Percentiles rank a stretch among this genome's conserved stretches.
Evolutionary conservation across 2,113 vertebrate species (phyloP).

Genomic region (Lophotis ruficrista): DNA sequence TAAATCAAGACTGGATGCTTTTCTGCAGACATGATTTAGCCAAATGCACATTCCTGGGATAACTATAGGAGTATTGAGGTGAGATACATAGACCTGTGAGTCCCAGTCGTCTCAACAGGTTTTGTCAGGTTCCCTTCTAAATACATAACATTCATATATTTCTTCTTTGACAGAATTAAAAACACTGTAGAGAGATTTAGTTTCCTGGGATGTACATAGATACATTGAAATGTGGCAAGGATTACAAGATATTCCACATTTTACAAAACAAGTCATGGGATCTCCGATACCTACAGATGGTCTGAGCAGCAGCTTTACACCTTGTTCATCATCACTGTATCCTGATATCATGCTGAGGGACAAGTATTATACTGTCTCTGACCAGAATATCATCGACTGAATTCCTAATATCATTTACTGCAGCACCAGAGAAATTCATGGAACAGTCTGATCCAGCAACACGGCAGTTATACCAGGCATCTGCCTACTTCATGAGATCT

Average conservation of each 20-base stretch:
- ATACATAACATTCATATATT: neutral
- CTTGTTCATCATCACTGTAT: neutral
- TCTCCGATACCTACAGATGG: neutral
- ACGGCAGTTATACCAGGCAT: neutral
- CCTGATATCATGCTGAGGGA: neutral
- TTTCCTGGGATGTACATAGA: rapidly evolving
- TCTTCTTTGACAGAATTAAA: neutral
- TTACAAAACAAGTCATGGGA: neutral
- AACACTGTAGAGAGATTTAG: neutral
- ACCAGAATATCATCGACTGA: neutral
- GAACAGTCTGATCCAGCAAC: neutral
- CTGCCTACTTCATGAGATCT: neutral
- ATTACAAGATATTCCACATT: neutral
- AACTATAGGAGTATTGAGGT: rapidly evolving
- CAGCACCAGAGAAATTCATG: neutral
- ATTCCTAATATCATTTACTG: neutral
- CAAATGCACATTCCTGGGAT: neutral
- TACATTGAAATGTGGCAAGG: neutral
- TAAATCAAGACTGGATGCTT: neutral
- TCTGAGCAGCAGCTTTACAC: neutral
- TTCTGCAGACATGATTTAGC: neutral
- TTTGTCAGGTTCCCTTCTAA: neutral
- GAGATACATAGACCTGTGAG: neutral
- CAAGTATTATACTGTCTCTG: neutral
- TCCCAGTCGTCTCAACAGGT: rapidly evolving